phyloP scores from a whole-genome alignment of 2,888 invertebrate genomes.

The Erebia epiphron region DNA sequence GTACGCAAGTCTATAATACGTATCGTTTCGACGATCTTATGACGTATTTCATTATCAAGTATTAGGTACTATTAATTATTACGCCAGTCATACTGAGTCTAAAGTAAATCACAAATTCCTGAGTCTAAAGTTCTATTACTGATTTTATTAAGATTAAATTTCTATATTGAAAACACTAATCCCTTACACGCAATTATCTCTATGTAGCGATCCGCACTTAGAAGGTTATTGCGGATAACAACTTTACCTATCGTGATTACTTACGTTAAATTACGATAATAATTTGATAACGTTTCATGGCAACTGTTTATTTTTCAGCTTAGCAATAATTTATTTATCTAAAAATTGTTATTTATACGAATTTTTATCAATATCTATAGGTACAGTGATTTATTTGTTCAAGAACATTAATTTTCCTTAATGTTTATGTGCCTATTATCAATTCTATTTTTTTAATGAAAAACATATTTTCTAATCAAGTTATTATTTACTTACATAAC shows the following conservation, averaged over 20 bases:
- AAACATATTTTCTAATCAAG: too few relatives aligned
- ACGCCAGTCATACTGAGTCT: slow-evolving; percentile 7
- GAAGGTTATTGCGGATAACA: not conserved
- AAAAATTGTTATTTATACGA: not conserved
- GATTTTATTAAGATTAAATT: not conserved
- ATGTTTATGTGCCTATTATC: too few relatives aligned
- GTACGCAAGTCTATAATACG: too few relatives aligned
- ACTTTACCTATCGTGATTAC: slow-evolving; percentile 1
- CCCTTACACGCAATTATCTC: not conserved
- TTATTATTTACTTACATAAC: too few relatives aligned
- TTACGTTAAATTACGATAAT: slow-evolving; percentile 14
- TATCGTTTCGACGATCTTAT: not conserved
- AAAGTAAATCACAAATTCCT: not conserved
- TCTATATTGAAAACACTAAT: not conserved
- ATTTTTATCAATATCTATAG: not conserved
- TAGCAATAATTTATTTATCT: slow-evolving; percentile 4
- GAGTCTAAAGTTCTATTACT: not conserved
- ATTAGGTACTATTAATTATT: not conserved
- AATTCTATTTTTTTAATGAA: not conserved
- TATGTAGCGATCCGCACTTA: not conserved
- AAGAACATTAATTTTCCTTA: too few relatives aligned
- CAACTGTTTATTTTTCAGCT: slow-evolving; percentile 33
- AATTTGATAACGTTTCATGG: slow-evolving; percentile 22
- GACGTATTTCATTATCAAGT: not conserved
- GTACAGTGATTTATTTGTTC: not conserved